A percentile compares a stretch with the other conserved stretches of the same genome.
These are phyloP conservation scores for Standfussiana lucernea DNA, from an alignment of 2,888 invertebrate species.

Conservation along the genomic window DNA sequence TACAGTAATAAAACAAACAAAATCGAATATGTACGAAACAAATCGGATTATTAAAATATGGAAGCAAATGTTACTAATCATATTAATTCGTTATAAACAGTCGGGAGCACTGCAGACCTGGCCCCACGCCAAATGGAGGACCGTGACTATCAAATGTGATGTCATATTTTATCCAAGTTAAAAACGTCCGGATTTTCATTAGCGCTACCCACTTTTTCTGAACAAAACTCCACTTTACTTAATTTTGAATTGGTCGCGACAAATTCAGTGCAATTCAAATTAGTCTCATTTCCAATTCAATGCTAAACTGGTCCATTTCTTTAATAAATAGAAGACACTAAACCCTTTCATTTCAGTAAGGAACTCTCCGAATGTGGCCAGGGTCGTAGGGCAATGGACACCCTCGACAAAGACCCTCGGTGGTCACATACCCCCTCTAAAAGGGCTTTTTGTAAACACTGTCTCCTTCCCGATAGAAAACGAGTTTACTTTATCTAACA, in stretches of 20 bases:
- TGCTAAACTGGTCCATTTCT: slow-evolving; percentile 31
- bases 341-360: slow-evolving; percentile 62
- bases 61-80: slow-evolving; percentile 55
- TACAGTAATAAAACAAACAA: slow-evolving; percentile 49
- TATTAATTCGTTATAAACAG: slow-evolving; percentile 58
- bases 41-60: slow-evolving; percentile 48
- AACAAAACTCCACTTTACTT: slow-evolving; percentile 15
- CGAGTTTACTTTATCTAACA: slow-evolving; percentile 77
- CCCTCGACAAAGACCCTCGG: slow-evolving; percentile 74
- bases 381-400: slow-evolving; percentile 74
- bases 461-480: slow-evolving; percentile 76
- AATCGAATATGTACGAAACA: slow-evolving; percentile 37
- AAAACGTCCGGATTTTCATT: slow-evolving; percentile 47
- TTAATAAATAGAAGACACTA: slow-evolving; percentile 62
- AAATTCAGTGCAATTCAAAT: slow-evolving; percentile 26
- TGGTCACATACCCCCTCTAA: slow-evolving; percentile 71
- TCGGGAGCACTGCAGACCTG: slow-evolving; percentile 45
- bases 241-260: slow-evolving; percentile 16
- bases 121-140: slow-evolving; percentile 57
- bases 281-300: slow-evolving; percentile 26
- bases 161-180: slow-evolving; percentile 55
- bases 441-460: slow-evolving; percentile 75
- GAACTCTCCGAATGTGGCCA: slow-evolving; percentile 50
- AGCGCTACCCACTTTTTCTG: slow-evolving; percentile 20
- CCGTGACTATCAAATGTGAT: slow-evolving; percentile 57